These are phyloP conservation scores for Microcebus murinus DNA, from an alignment of 2,113 vertebrate genomes.

Conservation along the genomic window DNA sequence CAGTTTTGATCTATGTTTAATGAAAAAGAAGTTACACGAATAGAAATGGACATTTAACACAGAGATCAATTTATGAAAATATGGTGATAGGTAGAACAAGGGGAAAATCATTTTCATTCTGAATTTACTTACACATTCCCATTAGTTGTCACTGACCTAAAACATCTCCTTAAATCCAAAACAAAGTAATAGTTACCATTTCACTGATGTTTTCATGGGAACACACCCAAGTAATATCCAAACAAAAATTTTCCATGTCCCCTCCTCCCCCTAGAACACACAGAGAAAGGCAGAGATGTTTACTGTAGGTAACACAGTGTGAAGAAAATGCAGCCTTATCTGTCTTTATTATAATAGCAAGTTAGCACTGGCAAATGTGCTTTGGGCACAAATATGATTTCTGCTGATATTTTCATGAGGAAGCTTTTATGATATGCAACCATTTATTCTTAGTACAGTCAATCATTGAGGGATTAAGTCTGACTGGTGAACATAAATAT, in stretches of 20 bases:
- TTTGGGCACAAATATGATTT: neutral
- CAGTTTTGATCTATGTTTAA: slow-evolving; percentile 81
- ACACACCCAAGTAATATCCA: neutral
- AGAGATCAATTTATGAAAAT: slow-evolving; percentile 73
- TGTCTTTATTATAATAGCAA: slow-evolving; percentile 25
- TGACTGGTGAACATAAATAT: neutral
- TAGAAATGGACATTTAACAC: slow-evolving; percentile 85
- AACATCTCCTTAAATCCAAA: neutral
- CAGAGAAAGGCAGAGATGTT: neutral
- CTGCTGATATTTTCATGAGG: slow-evolving; percentile 53
- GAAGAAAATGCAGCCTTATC: neutral
- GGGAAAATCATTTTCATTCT: neutral
- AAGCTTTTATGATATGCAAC: slow-evolving; percentile 10
- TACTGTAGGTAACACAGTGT: neutral
- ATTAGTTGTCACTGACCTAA: neutral
- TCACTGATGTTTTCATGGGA: neutral
- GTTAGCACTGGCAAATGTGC: neutral
- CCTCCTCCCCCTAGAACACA: neutral
- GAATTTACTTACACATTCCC: slow-evolving; percentile 3
- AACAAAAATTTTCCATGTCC: neutral
- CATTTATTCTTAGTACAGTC: slow-evolving; percentile 36
- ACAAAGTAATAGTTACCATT: neutral
- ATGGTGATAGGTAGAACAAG: slow-evolving; percentile 6
- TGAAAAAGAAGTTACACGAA: slow-evolving; percentile 85
- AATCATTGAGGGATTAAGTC: neutral